phyloP scores from a whole-genome alignment of 2,113 vertebrate genomes.

The Dasypus novemcinctus region DNA sequence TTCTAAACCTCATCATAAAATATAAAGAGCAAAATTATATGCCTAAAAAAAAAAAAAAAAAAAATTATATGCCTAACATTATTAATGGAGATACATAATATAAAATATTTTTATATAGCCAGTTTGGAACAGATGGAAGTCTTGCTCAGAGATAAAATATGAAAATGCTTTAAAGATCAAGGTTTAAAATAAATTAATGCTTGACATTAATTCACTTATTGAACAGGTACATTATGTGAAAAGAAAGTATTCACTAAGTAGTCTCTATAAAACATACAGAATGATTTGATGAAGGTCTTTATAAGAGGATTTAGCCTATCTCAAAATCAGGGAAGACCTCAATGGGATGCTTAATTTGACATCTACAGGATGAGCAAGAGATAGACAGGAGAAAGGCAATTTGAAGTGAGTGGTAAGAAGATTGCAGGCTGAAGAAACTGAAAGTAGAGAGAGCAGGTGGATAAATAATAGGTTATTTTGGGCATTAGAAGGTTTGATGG shows the following conservation, averaged over 20 bases:
- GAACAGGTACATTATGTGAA: neutral
- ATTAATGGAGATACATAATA: neutral
- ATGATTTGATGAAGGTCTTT: neutral
- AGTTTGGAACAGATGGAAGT: neutral
- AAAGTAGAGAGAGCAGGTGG: neutral
- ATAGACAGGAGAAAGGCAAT: neutral
- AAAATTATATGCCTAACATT: neutral
- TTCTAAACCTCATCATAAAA: neutral
- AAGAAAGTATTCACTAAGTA: neutral
- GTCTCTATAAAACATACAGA: neutral
- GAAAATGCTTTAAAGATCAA: neutral
- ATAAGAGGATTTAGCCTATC: neutral
- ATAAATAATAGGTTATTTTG: neutral
- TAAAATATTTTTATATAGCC: neutral
- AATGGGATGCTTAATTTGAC: neutral
- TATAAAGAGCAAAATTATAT: neutral
- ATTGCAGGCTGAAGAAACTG: neutral
- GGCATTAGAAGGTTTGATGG: neutral
- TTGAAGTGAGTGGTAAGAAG: neutral
- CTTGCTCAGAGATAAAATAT: neutral
- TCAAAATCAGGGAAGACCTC: neutral
- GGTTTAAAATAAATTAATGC: neutral
- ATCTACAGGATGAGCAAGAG: neutral
- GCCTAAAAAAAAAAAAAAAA: no score
- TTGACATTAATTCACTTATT: neutral